These are phyloP conservation scores for Cantharis flavilabris DNA, from an alignment of 2,888 invertebrate species.

Conservation along the genomic window DNA sequence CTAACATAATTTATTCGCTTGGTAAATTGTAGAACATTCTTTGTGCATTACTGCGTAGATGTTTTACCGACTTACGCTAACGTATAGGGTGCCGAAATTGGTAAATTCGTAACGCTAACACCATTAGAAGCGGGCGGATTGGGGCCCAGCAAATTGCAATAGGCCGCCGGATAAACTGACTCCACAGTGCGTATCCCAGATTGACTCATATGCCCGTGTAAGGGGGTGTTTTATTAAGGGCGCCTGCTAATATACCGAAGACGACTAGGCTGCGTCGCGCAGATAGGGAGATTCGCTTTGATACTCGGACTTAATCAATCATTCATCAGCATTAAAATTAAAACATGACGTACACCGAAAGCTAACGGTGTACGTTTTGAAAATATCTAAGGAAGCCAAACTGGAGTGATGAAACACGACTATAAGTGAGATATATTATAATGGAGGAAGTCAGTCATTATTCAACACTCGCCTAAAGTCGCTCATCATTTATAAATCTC, in stretches of 20 bases:
- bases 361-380: constrained; percentile 25
- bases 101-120: constrained; percentile 59
- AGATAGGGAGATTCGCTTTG: constrained; percentile 35
- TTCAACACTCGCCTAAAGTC: constrained; percentile 47
- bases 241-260: constrained; percentile 42
- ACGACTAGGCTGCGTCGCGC: constrained; percentile 28
- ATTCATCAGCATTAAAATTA: constrained; percentile 49
- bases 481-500: constrained; percentile 46
- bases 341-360: constrained; percentile 37
- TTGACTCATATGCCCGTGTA: constrained; percentile 50
- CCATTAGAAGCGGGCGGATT: constrained; percentile 48
- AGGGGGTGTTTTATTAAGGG: constrained; percentile 46
- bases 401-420: constrained; percentile 50
- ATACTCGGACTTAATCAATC: constrained; percentile 44
- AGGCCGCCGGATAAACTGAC: constrained; percentile 54
- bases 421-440: constrained; percentile 54
- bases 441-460: constrained; percentile 53
- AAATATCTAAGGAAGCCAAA: constrained; percentile 44
- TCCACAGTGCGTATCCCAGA: constrained; percentile 57
- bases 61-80: constrained; percentile 46
- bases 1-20: constrained; percentile 51
- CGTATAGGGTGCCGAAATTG: constrained; percentile 57
- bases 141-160: constrained; percentile 51
- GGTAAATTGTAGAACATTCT: constrained; percentile 47
- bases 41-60: constrained; percentile 52